These are phyloP conservation scores for Crocuta crocuta DNA, from an alignment of 2,113 vertebrate species.

Conservation along the genomic window DNA sequence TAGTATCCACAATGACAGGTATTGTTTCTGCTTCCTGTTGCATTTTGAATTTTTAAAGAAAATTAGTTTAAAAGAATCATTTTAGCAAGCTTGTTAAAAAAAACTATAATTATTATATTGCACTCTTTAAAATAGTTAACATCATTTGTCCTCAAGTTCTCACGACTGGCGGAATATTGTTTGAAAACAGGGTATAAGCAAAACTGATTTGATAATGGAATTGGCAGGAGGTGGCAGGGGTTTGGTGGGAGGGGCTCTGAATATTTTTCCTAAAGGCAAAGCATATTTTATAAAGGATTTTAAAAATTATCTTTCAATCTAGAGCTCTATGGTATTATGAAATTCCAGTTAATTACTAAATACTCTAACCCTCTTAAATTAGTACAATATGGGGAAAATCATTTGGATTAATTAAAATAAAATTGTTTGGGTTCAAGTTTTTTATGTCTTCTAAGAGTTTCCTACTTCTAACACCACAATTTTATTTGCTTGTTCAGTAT, in stretches of 20 bases:
- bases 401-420: constrained; percentile 1
- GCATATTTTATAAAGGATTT: constrained; percentile 4
- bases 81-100: constrained; percentile 27
- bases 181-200: neutral
- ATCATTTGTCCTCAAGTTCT: neutral
- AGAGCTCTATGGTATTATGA: neutral
- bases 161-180: neutral
- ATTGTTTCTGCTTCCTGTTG: neutral
- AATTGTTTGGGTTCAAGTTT: neutral
- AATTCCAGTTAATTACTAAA: constrained; percentile 44
- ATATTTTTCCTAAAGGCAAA: constrained; percentile 36
- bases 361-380: neutral
- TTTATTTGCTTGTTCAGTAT: neutral
- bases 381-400: neutral
- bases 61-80: constrained; percentile 21
- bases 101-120: neutral
- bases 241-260: neutral
- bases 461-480: neutral
- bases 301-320: neutral
- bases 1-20: neutral
- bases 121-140: neutral
- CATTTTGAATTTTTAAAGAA: constrained; percentile 57
- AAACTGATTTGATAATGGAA: constrained; percentile 28
- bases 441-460: neutral
- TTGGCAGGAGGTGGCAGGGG: neutral